phyloP scores from a whole-genome alignment of 2,888 invertebrate species.

The Volucella inanis region DNA sequence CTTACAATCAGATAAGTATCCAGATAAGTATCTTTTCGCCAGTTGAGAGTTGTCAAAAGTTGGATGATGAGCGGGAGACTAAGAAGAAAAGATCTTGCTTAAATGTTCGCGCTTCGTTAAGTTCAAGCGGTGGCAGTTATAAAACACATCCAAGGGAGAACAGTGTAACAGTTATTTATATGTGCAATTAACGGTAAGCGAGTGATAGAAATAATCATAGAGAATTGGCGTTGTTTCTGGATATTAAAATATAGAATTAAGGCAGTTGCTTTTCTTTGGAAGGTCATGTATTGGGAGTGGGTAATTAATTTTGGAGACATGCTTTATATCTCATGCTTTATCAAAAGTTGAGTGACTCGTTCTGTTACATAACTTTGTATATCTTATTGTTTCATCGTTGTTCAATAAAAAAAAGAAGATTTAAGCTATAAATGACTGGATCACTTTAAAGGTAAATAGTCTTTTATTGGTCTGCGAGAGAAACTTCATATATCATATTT shows the following conservation, averaged over 20 bases:
- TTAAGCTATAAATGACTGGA: too few relatives aligned
- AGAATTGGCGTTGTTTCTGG: slow-evolving; percentile 7
- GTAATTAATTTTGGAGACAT: slow-evolving; percentile 23
- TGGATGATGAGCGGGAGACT: background rate
- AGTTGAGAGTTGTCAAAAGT: slow-evolving; percentile 2
- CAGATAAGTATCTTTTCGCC: slow-evolving; percentile 28
- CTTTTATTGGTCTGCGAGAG: too few relatives aligned
- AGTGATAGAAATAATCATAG: slow-evolving; percentile 29
- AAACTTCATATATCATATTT: too few relatives aligned
- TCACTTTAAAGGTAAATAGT: too few relatives aligned
- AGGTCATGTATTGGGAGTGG: background rate
- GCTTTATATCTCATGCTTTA: too few relatives aligned
- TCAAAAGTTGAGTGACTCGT: too few relatives aligned
- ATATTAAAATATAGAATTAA: slow-evolving; percentile 1
- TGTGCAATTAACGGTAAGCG: slow-evolving; percentile 36
- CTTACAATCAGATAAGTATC: background rate
- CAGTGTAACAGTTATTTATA: slow-evolving; percentile 38
- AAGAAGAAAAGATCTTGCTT: background rate
- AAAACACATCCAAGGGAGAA: slow-evolving; percentile 14
- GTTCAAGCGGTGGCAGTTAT: background rate
- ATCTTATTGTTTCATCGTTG: too few relatives aligned
- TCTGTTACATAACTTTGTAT: too few relatives aligned
- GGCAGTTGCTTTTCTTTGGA: background rate
- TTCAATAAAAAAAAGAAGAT: too few relatives aligned
- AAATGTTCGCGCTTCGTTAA: slow-evolving; percentile 25